Conservation (phyloP, 2,888 invertebrate genomes). For the Thera britannica region DNA sequence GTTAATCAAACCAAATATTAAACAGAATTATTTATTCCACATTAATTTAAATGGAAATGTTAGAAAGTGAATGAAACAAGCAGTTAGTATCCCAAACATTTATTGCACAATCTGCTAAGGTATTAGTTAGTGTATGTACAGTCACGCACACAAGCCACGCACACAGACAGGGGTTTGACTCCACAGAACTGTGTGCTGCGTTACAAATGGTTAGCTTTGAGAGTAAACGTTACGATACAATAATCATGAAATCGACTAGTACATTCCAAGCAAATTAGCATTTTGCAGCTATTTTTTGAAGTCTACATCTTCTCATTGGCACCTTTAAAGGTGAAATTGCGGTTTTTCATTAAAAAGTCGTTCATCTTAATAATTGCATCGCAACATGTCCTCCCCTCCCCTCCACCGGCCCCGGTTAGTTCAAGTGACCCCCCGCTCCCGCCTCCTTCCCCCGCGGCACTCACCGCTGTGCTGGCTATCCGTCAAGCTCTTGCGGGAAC, state of each 20-base stretch:
- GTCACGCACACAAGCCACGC: conserved; percentile 19
- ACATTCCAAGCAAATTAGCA: background rate
- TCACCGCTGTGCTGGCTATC: conserved; percentile 58
- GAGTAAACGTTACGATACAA: conserved; percentile 24
- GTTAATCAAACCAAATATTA: background rate
- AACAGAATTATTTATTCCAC: background rate
- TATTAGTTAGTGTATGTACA: conserved; percentile 26
- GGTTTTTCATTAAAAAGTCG: background rate
- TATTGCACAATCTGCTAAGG: conserved; percentile 49
- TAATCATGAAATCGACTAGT: background rate
- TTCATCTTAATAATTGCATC: background rate
- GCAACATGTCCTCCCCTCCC: conserved; percentile 8
- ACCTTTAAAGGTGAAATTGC: too few relatives aligned
- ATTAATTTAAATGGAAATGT: background rate
- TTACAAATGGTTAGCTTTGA: conserved; percentile 25
- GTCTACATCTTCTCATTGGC: too few relatives aligned
- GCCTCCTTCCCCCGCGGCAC: conserved; percentile 38
- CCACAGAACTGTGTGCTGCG: conserved; percentile 8
- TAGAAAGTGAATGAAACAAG: conserved; percentile 63
- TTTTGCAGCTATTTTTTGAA: background rate
- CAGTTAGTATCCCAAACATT: conserved; percentile 63
- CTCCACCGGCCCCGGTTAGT: conserved; percentile 7
- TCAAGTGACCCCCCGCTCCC: conserved; percentile 35
- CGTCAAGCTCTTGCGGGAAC: conserved; percentile 41
- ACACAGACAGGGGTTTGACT: background rate